A percentile compares a stretch with the other conserved stretches of the same genome.
These are phyloP conservation scores for Melanerpes formicivorus DNA, from an alignment of 2,113 vertebrate species.

Conservation along the genomic window DNA sequence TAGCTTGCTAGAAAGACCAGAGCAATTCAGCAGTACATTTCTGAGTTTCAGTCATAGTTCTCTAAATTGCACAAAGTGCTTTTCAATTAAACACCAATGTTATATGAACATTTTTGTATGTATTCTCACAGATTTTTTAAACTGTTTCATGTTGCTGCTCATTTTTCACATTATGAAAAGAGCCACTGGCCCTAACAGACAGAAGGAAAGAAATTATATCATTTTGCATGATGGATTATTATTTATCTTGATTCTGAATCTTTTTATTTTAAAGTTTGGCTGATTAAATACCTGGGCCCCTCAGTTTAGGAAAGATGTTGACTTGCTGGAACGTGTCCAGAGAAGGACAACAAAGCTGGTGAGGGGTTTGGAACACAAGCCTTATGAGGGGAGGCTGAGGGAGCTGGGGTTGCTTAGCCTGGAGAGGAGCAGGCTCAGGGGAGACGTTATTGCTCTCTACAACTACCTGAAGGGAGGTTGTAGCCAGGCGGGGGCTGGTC, in stretches of 20 bases:
- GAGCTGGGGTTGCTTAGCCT: no score
- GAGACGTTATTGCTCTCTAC: no score
- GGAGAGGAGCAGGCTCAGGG: no score
- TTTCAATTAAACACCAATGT: not conserved
- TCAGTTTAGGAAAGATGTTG: no score
- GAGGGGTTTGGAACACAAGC: no score
- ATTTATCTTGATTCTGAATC: not conserved
- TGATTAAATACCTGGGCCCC: not conserved
- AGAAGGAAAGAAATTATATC: not conserved
- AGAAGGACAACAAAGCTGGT: no score
- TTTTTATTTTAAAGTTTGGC: not conserved
- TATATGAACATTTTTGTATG: not conserved
- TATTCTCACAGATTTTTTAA: not conserved
- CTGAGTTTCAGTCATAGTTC: not conserved
- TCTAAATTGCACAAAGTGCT: not conserved
- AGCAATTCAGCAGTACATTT: not conserved
- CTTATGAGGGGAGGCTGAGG: no score
- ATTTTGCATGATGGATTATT: not conserved
- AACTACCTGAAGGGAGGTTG: no score
- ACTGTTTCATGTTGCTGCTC: not conserved
- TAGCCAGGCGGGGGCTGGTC: no score
- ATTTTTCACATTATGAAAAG: not conserved
- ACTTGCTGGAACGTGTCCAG: no score
- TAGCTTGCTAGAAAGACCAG: not conserved
- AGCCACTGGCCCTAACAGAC: not conserved